Percentiles rank a stretch among this genome's conserved stretches.
phyloP scores from a whole-genome alignment of 2,113 vertebrate species.

The Sinosuthora webbiana region DNA sequence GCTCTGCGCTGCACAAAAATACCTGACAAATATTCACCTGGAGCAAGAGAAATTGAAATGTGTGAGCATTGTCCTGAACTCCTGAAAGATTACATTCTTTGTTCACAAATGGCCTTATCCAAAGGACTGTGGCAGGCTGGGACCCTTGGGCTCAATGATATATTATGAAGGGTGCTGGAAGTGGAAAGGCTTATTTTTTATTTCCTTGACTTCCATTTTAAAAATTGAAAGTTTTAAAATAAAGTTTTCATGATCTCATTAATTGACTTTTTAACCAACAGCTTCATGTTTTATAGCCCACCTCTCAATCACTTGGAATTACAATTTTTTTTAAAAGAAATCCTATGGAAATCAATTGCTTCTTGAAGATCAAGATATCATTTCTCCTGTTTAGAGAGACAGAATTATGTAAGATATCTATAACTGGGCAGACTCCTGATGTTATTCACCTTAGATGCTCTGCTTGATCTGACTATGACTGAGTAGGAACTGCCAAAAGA shows the following conservation, averaged over 20 bases:
- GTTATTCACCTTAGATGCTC: background rate
- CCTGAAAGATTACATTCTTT: background rate
- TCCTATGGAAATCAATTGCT: background rate
- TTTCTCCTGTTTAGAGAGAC: background rate
- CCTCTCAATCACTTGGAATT: background rate
- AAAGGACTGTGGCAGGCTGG: background rate
- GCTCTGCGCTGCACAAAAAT: background rate
- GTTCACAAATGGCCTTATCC: background rate
- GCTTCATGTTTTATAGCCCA: background rate
- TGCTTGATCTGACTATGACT: background rate
- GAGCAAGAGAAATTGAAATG: background rate
- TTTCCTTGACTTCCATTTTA: background rate
- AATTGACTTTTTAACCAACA: background rate
- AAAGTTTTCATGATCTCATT: background rate
- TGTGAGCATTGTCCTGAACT: background rate
- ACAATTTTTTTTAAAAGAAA: background rate
- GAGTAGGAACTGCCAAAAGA: background rate
- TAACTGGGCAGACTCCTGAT: background rate
- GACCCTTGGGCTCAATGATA: background rate
- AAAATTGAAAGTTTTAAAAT: background rate
- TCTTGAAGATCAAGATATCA: background rate
- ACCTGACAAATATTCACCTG: background rate
- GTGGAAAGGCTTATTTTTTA: background rate
- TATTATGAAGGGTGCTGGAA: background rate
- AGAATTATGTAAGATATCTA: background rate